A percentile compares a stretch with the other conserved stretches of the same genome.
Evolutionary conservation across 2,888 invertebrate species (phyloP).

Genomic region (Eristalinus aeneus): DNA sequence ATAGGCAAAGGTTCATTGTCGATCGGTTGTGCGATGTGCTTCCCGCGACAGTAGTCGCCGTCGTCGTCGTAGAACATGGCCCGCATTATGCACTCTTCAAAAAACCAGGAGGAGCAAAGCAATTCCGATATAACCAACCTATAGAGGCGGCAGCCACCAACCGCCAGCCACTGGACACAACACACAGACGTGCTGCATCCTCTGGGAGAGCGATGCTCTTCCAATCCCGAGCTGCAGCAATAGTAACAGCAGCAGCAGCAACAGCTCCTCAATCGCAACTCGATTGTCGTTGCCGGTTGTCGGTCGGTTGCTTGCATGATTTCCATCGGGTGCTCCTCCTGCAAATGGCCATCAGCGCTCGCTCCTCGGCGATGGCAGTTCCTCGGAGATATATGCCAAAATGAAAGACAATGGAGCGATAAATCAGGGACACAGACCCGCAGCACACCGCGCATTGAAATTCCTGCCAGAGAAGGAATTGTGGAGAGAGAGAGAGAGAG

Average conservation of each 20-base stretch:
- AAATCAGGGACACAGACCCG: constrained; percentile 71
- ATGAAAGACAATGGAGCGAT: constrained; percentile 74
- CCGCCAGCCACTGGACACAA: constrained; percentile 61
- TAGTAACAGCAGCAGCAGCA: neutral
- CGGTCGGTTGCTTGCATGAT: constrained; percentile 40
- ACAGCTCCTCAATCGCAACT: constrained; percentile 62
- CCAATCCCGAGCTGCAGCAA: constrained; percentile 18
- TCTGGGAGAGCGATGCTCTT: neutral
- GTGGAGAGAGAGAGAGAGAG: neutral
- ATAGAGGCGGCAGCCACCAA: constrained; percentile 25
- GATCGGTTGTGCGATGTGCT: neutral
- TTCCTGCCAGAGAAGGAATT: constrained; percentile 27
- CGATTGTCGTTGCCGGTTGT: constrained; percentile 36
- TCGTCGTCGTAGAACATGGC: constrained; percentile 24
- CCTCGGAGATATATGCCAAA: constrained; percentile 72
- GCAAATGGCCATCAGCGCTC: constrained; percentile 18
- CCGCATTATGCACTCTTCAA: constrained; percentile 58
- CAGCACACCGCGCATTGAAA: constrained; percentile 31
- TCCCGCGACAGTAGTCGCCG: neutral
- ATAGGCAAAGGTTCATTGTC: neutral
- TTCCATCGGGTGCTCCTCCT: constrained; percentile 40
- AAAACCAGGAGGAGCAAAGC: constrained; percentile 68
- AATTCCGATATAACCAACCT: constrained; percentile 49
- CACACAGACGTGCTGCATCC: neutral
- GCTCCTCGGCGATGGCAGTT: constrained; percentile 6